Evolutionary conservation across 2,113 vertebrate species (phyloP).

Genomic region (Percina caprodes): DNA sequence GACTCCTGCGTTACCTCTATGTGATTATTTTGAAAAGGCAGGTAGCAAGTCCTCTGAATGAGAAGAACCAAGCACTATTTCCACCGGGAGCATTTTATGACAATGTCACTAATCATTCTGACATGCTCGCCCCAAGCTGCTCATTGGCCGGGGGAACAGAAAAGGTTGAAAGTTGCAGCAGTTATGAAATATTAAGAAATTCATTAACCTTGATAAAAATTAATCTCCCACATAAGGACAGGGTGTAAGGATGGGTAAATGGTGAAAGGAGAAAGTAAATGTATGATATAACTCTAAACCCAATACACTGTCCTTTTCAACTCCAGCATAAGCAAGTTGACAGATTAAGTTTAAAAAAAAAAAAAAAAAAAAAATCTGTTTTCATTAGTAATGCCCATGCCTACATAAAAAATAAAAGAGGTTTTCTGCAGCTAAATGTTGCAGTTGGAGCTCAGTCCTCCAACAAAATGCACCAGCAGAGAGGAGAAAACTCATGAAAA

Average conservation of each 20-base stretch:
- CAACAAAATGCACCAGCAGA: conserved; percentile 60
- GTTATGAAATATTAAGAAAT: conserved; percentile 65
- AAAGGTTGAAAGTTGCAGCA: conserved; percentile 31
- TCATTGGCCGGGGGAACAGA: conserved; percentile 42
- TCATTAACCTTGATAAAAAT: conserved; percentile 70
- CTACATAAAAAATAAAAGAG: conserved; percentile 46
- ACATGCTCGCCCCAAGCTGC: conserved; percentile 36
- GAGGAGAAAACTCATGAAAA: conserved; percentile 74
- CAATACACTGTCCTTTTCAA: conserved; percentile 39
- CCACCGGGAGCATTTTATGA: conserved; percentile 52
- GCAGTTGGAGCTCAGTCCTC: conserved; percentile 47
- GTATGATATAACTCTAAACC: conserved; percentile 35
- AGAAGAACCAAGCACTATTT: conserved; percentile 45
- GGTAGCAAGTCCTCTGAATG: conserved; percentile 42
- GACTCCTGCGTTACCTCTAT: conserved; percentile 16
- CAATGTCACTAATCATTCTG: conserved; percentile 68
- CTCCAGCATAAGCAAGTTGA: conserved; percentile 38
- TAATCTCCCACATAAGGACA: conserved; percentile 49
- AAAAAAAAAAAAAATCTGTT: conserved; percentile 49
- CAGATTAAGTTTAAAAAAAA: conserved; percentile 30
- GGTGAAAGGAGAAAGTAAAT: conserved; percentile 23
- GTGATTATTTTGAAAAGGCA: conserved; percentile 54
- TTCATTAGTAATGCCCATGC: conserved; percentile 58
- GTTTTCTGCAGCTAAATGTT: conserved; percentile 61
- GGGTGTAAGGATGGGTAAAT: conserved; percentile 29